A percentile compares a stretch with the other conserved stretches of the same genome.
Evolutionary conservation across 2,113 vertebrate genomes (phyloP).

Genomic region (Leptocoma aspasia): DNA sequence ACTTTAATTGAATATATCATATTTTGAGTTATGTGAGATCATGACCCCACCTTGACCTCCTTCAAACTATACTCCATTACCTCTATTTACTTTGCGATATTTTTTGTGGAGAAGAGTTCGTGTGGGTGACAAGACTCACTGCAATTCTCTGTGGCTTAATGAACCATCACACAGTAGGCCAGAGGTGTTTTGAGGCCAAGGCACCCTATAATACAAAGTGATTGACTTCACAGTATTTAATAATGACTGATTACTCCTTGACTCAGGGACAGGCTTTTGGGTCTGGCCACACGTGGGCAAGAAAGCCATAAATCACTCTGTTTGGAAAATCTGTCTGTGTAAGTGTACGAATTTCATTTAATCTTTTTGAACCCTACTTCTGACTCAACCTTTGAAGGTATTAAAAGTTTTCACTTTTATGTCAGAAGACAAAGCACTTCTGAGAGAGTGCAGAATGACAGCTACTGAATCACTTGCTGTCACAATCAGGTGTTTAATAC

Average conservation of each 20-base stretch:
- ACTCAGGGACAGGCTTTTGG: not conserved
- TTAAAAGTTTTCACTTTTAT: not conserved
- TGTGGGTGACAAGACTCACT: constrained; percentile 12
- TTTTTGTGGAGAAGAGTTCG: not conserved
- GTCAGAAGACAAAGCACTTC: constrained; percentile 14
- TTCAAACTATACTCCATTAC: not conserved
- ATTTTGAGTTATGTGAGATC: not conserved
- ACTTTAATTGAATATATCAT: not conserved
- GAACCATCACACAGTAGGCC: constrained; percentile 25
- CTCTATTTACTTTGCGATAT: not conserved
- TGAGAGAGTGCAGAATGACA: not conserved
- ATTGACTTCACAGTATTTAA: constrained; percentile 29
- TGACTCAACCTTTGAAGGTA: not conserved
- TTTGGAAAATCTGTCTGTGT: not conserved
- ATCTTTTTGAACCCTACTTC: constrained; percentile 36
- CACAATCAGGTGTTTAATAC: not conserved
- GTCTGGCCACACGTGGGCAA: not conserved
- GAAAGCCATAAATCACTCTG: not conserved
- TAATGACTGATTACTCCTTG: not conserved
- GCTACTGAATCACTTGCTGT: not conserved
- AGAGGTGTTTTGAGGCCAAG: constrained; percentile 28
- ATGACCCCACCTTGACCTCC: not conserved
- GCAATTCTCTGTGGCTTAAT: constrained; percentile 21
- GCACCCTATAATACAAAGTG: constrained; percentile 1
- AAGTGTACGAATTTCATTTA: not conserved